These are phyloP conservation scores for Bugula neritina DNA, from an alignment of 2,888 invertebrate genomes.

Conservation along the genomic window DNA sequence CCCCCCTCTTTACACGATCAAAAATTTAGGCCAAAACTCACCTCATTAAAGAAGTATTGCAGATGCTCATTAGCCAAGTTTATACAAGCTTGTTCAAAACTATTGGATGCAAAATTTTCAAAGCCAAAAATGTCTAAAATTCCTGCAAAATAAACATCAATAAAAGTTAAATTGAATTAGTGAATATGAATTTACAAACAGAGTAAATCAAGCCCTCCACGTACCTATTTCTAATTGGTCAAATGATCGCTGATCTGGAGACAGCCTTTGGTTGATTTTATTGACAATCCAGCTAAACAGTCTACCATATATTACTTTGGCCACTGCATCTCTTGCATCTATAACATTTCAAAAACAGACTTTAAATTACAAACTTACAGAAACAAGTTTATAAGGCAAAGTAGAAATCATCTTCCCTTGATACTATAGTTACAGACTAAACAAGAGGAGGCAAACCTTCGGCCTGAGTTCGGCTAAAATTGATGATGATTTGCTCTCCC, in stretches of 20 bases:
- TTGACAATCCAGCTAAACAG: slow-evolving; percentile 56
- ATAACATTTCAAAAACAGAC: too few relatives aligned
- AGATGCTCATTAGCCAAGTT: slow-evolving; percentile 52
- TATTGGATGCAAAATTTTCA: slow-evolving; percentile 51
- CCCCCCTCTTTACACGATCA: too few relatives aligned
- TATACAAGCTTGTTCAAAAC: slow-evolving; percentile 52
- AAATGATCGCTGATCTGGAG: slow-evolving; percentile 35
- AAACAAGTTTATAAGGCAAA: too few relatives aligned
- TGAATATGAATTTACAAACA: neutral
- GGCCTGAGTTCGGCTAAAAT: slow-evolving; percentile 42
- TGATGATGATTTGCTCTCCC: slow-evolving; percentile 45
- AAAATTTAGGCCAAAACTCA: slow-evolving; percentile 31
- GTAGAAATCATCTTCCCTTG: too few relatives aligned
- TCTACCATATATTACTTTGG: slow-evolving; percentile 55
- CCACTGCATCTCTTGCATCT: slow-evolving; percentile 53
- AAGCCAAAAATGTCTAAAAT: slow-evolving; percentile 52
- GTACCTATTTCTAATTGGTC: slow-evolving; percentile 38
- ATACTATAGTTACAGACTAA: too few relatives aligned
- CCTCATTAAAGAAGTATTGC: slow-evolving; percentile 51
- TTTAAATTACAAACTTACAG: too few relatives aligned
- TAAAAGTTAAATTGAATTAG: neutral
- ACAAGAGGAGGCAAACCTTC: too few relatives aligned
- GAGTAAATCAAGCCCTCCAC: too few relatives aligned
- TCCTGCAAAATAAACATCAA: slow-evolving; percentile 35
- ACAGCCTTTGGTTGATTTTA: slow-evolving; percentile 55